Evolutionary conservation across 2,797 vertebrate genomes (phyloP).

Genomic region (Enteromius unitaeniatus): DNA sequence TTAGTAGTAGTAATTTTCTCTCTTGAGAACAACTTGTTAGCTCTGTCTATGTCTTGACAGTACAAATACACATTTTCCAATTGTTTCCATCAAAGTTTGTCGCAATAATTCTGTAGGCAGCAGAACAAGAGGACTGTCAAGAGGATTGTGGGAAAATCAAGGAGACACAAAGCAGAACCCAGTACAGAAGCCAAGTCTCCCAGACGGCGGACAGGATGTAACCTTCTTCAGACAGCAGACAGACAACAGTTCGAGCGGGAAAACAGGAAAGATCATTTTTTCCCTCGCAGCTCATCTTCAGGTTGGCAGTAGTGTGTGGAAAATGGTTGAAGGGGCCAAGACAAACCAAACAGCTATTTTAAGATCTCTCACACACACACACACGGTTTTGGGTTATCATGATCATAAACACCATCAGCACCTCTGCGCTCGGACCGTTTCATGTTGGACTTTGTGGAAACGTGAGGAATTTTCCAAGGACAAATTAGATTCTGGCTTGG

Average conservation of each 20-base stretch:
- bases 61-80: not conserved
- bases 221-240: constrained; percentile 51
- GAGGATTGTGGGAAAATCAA: constrained; percentile 25
- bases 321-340: constrained; percentile 60
- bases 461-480: constrained; percentile 57
- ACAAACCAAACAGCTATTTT: constrained; percentile 63
- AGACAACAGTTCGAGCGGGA: constrained; percentile 35
- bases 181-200: constrained; percentile 39
- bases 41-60: constrained; percentile 47
- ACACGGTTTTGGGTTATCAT: constrained; percentile 37
- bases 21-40: constrained; percentile 43
- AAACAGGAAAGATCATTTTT: constrained; percentile 43
- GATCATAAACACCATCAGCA: constrained; percentile 56
- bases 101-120: not conserved
- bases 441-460: constrained; percentile 59
- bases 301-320: constrained; percentile 60
- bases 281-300: constrained; percentile 47
- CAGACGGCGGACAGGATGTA: constrained; percentile 48
- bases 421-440: constrained; percentile 51
- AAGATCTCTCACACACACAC: constrained; percentile 32
- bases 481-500: constrained; percentile 60
- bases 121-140: not conserved
- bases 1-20: constrained; percentile 41
- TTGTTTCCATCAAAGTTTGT: constrained; percentile 2
- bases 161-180: constrained; percentile 11